Evolutionary conservation across 1,140 invertebrate species (phyloP).

Genomic region (Anadara kagoshimensis): DNA sequence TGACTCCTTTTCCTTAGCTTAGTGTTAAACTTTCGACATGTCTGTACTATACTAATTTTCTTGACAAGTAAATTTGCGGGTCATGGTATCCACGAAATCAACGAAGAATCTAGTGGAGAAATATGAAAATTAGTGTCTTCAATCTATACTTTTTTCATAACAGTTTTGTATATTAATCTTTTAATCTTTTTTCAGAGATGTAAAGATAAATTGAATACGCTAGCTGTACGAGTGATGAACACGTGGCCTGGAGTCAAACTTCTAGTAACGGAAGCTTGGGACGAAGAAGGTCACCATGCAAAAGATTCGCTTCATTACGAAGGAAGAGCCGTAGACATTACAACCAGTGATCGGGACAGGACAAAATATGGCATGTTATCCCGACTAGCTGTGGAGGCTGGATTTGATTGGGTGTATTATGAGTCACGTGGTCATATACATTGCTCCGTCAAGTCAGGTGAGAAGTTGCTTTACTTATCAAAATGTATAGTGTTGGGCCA

Average conservation of each 20-base stretch:
- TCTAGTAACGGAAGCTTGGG: conserved; percentile 95
- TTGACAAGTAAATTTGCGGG: too few relatives aligned
- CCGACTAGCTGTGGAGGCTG: conserved; percentile 94
- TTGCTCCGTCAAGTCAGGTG: conserved; percentile 98
- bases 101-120: too few relatives aligned
- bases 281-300: conserved; percentile 87
- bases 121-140: too few relatives aligned
- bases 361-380: conserved; percentile 97
- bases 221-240: conserved; percentile 98
- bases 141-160: too few relatives aligned
- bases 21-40: too few relatives aligned
- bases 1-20: too few relatives aligned
- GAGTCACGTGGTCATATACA: conserved; percentile 95
- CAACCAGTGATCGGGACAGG: conserved; percentile 92
- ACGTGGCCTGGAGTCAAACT: conserved; percentile 96
- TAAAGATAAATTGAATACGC: conserved; percentile 94
- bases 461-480: conserved; percentile 44
- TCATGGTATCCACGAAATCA: too few relatives aligned
- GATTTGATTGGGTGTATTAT: conserved; percentile 99
- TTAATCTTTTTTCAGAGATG: conserved; percentile 87
- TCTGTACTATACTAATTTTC: too few relatives aligned
- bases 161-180: too few relatives aligned
- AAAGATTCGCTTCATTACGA: conserved; percentile 94
- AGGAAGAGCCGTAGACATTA: conserved; percentile 95
- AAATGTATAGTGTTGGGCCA: too few relatives aligned